These are phyloP conservation scores for Pollicipes pollicipes DNA, from an alignment of 1,140 invertebrate species.

Conservation along the genomic window DNA sequence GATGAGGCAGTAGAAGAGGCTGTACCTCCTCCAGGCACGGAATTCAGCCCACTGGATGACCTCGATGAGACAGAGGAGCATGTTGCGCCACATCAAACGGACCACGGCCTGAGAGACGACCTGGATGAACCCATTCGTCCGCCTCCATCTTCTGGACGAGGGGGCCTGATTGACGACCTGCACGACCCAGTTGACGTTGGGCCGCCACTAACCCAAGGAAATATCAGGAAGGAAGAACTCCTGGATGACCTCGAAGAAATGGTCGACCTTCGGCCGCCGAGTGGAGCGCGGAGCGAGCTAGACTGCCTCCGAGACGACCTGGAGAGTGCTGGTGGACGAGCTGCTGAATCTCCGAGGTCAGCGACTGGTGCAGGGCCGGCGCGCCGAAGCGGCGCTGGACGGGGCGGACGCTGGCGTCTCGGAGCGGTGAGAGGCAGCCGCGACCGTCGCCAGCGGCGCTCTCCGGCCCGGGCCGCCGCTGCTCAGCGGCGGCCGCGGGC, in stretches of 20 bases:
- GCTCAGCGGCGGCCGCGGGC: too few species aligned
- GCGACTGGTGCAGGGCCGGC: neutral
- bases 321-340: neutral
- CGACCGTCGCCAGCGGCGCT: too few species aligned
- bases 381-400: too few species aligned
- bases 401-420: too few species aligned
- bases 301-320: neutral
- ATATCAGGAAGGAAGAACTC: too few species aligned
- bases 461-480: too few species aligned
- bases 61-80: neutral
- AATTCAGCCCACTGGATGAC: neutral
- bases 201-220: neutral
- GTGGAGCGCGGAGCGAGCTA: constrained; percentile 7
- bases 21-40: neutral
- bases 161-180: neutral
- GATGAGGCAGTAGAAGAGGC: neutral
- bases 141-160: neutral
- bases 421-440: too few species aligned
- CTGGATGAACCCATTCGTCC: neutral
- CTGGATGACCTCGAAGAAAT: neutral
- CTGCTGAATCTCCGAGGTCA: neutral
- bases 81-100: neutral
- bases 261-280: neutral
- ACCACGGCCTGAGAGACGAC: neutral
- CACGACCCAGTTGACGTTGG: neutral